Evolutionary conservation across 2,888 invertebrate species (phyloP).

Genomic region (Tipula lateralis): DNA sequence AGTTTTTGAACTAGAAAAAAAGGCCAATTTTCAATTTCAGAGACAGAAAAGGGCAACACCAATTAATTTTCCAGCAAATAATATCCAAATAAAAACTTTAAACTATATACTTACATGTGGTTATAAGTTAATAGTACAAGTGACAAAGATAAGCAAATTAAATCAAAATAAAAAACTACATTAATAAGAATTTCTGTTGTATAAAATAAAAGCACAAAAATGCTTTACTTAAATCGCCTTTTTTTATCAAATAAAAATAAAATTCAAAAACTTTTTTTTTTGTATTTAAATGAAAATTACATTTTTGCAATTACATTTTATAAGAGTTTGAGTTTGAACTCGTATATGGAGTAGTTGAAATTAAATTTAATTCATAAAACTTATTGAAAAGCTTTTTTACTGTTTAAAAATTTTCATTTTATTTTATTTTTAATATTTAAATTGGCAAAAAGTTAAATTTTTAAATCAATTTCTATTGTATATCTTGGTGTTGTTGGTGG

Average conservation of each 20-base stretch:
- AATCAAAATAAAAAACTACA: neutral
- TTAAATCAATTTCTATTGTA: conserved; percentile 2
- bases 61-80: conserved; percentile 19
- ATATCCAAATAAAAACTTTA: neutral
- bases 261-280: neutral
- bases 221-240: neutral
- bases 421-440: conserved; percentile 2
- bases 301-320: neutral
- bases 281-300: neutral
- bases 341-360: neutral
- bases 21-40: neutral
- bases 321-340: neutral
- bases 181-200: neutral
- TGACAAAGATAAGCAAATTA: neutral
- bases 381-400: neutral
- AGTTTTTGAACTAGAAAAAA: neutral
- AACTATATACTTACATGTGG: conserved; percentile 14
- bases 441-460: neutral
- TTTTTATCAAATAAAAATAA: neutral
- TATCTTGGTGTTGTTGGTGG: neutral
- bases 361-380: neutral
- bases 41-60: neutral
- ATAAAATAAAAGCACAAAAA: neutral
- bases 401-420: neutral
- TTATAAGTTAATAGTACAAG: neutral